Evolutionary conservation across 2,797 vertebrate genomes (phyloP), one percentile per base, ranked within the genome.

Genomic region (Brachyalestes nurse): DNA sequence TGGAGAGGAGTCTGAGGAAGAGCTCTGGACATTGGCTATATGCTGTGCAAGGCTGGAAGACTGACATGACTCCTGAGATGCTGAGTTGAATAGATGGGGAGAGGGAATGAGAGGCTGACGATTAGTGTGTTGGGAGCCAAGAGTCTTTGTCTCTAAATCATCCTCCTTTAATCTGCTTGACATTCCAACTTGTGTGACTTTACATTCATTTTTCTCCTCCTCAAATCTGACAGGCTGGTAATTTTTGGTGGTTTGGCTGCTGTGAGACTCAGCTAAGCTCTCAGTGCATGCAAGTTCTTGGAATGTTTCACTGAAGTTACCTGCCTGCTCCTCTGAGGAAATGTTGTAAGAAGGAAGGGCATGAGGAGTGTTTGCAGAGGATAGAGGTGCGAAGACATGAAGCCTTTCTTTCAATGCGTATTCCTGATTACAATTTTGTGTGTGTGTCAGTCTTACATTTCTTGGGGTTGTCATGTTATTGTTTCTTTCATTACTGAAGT

Each of bases 231-330:
- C 16, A 0, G 53, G 19, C 45, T 19, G 51, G n/a, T 38, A 64
- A 77, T 72, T 70, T 78, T 85, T 87, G 53, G 83, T 78, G 45
- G 2, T 55, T 0, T 42, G 14, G 72, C 85, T 90, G 72, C 81
- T 77, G 62, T 51, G 47, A 8, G 86, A 85, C 6, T 89, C 91
- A 10, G 83, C 55, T 28, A 77, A 42, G 71, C 87, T 90, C 72
- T 92, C 92, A 5, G 77, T 28, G 55, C 85, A 81, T 40, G 70
- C 85, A 1, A 86, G 77, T 45, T 93, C 82, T 16, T 92, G 89
- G 49, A 91, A 72, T 0, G 84, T 89, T 88, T 95, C 91, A 0
- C 1, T 53, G 0, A 73, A 58, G 23, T 79, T 66, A 5, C 83
- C 5, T 0, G 17, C 62, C 17, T 85, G 71, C 42, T 90, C 88